A percentile compares a stretch with the other conserved stretches of the same genome.
phyloP scores from a whole-genome alignment of 2,888 invertebrate genomes.

The Platycheirus albimanus region DNA sequence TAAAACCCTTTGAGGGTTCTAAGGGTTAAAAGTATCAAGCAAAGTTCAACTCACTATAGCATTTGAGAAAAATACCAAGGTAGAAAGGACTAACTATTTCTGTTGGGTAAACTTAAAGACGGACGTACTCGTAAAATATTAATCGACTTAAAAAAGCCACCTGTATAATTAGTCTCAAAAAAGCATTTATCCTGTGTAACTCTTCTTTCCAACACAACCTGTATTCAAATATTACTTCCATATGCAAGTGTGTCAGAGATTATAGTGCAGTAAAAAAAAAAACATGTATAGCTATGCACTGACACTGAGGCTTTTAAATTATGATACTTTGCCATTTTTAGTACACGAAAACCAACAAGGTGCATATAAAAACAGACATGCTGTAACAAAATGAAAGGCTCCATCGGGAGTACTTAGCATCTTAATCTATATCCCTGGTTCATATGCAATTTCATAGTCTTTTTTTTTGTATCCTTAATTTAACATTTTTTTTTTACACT shows the following conservation, averaged over 20 bases:
- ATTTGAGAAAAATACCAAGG: too few species aligned
- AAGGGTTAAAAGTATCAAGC: too few species aligned
- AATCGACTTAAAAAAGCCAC: too few species aligned
- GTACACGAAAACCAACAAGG: not conserved
- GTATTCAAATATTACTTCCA: not conserved
- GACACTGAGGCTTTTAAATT: constrained; percentile 35
- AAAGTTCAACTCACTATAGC: too few species aligned
- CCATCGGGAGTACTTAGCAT: constrained; percentile 59
- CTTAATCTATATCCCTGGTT: constrained; percentile 33
- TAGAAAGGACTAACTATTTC: too few species aligned
- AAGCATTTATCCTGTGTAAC: too few species aligned
- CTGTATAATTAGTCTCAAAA: too few species aligned
- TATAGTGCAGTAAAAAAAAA: constrained; percentile 7
- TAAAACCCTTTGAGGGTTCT: too few species aligned
- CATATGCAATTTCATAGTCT: constrained; percentile 25
- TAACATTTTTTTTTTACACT: constrained; percentile 16
- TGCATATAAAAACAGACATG: constrained; percentile 8
- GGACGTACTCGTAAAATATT: too few species aligned
- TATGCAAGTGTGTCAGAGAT: constrained; percentile 1
- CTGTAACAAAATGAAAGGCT: constrained; percentile 46
- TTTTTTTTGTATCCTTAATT: not conserved
- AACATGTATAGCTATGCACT: not conserved
- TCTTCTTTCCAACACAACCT: not conserved
- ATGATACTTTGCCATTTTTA: constrained; percentile 22
- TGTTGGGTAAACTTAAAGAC: too few species aligned